Percentiles rank a stretch among this genome's conserved stretches.
Evolutionary conservation across 2,888 invertebrate genomes (phyloP).

Genomic region (Lysandra bellargus): DNA sequence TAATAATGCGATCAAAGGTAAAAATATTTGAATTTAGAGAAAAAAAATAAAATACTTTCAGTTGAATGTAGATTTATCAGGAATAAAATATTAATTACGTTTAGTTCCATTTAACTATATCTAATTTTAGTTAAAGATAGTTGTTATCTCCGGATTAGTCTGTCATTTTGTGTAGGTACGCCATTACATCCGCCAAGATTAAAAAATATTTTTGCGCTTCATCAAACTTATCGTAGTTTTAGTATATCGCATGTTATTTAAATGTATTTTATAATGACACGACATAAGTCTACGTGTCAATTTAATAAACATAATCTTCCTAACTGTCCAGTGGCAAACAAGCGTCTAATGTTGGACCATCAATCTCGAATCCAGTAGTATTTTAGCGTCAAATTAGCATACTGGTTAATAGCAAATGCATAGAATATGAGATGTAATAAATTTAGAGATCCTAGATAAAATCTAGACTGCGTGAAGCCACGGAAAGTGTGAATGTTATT

Average conservation of each 20-base stretch:
- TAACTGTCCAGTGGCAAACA: not conserved
- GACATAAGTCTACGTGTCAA: not conserved
- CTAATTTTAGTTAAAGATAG: too few species aligned
- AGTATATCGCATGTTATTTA: not conserved
- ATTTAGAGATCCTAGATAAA: not conserved
- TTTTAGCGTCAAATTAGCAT: slow-evolving; percentile 8
- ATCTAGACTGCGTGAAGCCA: not conserved
- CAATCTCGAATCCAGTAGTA: slow-evolving; percentile 7
- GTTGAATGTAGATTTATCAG: too few species aligned
- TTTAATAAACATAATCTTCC: not conserved
- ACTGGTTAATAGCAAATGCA: slow-evolving; percentile 13
- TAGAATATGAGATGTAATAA: not conserved
- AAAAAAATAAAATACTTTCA: not conserved
- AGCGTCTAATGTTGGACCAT: not conserved
- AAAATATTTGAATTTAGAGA: too few species aligned
- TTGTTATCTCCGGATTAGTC: too few species aligned
- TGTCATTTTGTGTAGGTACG: too few species aligned
- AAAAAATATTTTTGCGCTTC: not conserved
- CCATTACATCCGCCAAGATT: too few species aligned
- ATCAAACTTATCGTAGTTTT: not conserved
- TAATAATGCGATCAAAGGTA: too few species aligned
- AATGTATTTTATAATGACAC: not conserved
- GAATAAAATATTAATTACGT: too few species aligned
- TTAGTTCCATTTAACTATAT: too few species aligned
- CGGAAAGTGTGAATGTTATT: not conserved